These are phyloP conservation scores for Loris lydekkerianus DNA, from an alignment of 2,797 vertebrate species.

Conservation along the genomic window DNA sequence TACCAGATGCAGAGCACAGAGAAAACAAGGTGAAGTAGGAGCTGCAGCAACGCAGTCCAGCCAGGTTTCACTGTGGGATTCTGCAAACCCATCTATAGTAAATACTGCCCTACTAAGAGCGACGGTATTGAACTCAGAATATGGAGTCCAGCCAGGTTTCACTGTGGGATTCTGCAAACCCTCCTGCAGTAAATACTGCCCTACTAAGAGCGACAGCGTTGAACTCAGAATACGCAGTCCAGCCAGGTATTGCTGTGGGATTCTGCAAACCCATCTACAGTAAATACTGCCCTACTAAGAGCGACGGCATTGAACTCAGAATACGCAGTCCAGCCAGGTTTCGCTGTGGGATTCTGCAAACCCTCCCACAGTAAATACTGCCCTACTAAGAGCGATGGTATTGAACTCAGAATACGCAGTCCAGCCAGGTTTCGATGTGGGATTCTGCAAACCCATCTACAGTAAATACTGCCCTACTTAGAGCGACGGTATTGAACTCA, in stretches of 20 bases:
- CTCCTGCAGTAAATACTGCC: no score
- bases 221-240: no score
- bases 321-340: not conserved
- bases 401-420: not conserved
- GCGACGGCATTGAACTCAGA: no score
- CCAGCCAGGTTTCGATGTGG: no score
- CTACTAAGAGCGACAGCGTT: no score
- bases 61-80: not conserved
- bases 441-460: no score
- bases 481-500: not conserved
- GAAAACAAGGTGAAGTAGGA: not conserved
- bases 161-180: no score
- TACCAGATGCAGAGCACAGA: not conserved
- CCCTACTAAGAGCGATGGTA: not conserved
- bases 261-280: no score
- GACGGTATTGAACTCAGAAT: not conserved
- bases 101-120: not conserved
- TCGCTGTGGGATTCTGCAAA: not conserved
- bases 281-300: no score
- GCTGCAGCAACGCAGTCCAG: not conserved
- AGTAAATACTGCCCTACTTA: no score
- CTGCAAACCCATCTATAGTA: not conserved
- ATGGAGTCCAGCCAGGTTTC: no score
- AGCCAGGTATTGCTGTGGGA: no score
- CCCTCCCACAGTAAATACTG: not conserved